Evolutionary conservation across 1,140 invertebrate species (phyloP).

Genomic region (Pseudomyrmex cubaensis): DNA sequence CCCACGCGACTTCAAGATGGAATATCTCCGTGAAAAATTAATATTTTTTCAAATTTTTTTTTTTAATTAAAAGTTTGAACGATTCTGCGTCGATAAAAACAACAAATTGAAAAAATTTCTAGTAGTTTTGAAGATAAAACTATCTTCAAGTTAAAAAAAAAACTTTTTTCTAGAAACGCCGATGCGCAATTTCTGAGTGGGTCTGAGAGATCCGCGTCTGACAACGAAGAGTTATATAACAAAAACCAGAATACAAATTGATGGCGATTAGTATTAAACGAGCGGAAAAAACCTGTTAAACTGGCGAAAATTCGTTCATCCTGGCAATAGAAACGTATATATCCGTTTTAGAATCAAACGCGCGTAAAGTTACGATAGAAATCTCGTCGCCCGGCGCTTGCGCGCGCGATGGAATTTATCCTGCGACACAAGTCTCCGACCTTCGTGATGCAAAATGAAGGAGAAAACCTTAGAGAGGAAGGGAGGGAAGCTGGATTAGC

Average conservation of each 20-base stretch:
- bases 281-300: not conserved
- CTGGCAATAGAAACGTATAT: not conserved
- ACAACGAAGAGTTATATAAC: not conserved
- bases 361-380: slow-evolving; percentile 9
- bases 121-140: too few relatives aligned
- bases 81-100: too few relatives aligned
- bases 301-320: not conserved
- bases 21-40: too few relatives aligned
- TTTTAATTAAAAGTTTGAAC: too few relatives aligned
- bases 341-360: not conserved
- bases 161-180: too few relatives aligned
- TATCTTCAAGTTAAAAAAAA: too few relatives aligned
- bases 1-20: too few relatives aligned
- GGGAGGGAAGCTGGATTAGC: slow-evolving; percentile 24
- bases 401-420: slow-evolving; percentile 55
- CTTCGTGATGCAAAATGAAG: slow-evolving; percentile 39
- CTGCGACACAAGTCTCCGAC: not conserved
- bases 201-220: too few relatives aligned
- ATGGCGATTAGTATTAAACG: not conserved
- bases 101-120: too few relatives aligned
- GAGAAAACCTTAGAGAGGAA: not conserved
- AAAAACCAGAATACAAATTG: not conserved
- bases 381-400: not conserved
- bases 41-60: too few relatives aligned
- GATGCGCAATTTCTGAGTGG: too few relatives aligned